phyloP scores from a whole-genome alignment of 2,797 vertebrate genomes.

The Rousettus madagascariensis region DNA sequence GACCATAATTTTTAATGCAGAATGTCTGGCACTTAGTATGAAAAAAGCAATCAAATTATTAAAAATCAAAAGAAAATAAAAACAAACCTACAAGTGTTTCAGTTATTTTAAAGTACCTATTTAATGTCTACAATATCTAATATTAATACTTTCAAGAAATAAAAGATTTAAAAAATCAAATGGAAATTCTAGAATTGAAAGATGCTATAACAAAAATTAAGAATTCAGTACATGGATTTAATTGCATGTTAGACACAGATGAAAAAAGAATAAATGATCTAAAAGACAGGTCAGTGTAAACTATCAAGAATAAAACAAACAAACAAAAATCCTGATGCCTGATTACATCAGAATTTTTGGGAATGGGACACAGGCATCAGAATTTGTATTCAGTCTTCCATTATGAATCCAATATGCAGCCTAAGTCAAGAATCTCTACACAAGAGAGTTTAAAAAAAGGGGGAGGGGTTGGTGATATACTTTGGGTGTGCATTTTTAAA shows the following conservation, averaged over 20 bases:
- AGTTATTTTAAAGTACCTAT: not conserved
- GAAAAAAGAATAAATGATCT: not conserved
- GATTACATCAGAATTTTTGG: not conserved
- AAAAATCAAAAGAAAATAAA: slow-evolving; percentile 20
- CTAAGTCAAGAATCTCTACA: not conserved
- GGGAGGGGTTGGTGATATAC: not conserved
- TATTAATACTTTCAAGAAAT: not conserved
- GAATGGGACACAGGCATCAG: not conserved
- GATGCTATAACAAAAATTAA: not conserved
- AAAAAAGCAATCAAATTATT: not conserved
- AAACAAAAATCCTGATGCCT: not conserved
- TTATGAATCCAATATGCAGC: not conserved
- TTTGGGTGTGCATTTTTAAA: not conserved
- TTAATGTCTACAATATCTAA: not conserved
- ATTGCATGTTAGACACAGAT: not conserved
- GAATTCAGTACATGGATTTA: not conserved
- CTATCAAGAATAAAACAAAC: not conserved
- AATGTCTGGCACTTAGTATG: not conserved
- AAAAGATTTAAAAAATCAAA: not conserved
- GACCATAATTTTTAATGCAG: not conserved
- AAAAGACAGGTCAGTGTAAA: not conserved
- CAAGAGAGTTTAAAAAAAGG: too few species aligned
- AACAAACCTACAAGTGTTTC: not conserved
- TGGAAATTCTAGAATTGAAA: slow-evolving; percentile 26
- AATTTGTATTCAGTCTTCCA: not conserved